phyloP scores from a whole-genome alignment of 92 coral and sea anemone genomes.

The Zoanthus sansibaricus region DNA sequence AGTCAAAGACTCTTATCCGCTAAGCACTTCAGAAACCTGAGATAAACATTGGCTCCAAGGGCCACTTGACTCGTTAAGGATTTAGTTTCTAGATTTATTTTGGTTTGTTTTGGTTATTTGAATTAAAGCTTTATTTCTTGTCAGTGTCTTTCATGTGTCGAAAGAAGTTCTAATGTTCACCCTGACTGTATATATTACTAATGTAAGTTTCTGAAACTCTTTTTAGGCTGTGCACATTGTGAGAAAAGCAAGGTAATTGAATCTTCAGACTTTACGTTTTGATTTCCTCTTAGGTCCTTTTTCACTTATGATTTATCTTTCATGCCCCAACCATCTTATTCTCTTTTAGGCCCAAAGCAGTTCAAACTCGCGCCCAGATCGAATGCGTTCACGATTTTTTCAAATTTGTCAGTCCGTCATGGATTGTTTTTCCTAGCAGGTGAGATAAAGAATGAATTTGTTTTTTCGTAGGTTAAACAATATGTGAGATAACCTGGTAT shows the following conservation, averaged over 20 bases:
- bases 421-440: conserved; percentile 81
- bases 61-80: too few relatives aligned
- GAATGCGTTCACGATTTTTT: conserved; percentile 92
- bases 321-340: neutral
- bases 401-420: conserved; percentile 79
- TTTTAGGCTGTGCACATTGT: conserved; percentile 37
- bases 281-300: neutral
- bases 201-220: neutral
- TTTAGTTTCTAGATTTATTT: too few relatives aligned
- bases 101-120: too few relatives aligned
- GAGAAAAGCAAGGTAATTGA: conserved; percentile 23
- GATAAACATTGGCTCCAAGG: too few relatives aligned
- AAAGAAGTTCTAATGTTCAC: neutral
- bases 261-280: neutral
- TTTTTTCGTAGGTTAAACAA: neutral
- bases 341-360: conserved; percentile 86
- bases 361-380: conserved; percentile 96
- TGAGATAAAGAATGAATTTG: neutral
- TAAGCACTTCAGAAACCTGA: too few relatives aligned
- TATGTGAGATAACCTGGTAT: too few relatives aligned
- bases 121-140: neutral
- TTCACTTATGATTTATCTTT: neutral
- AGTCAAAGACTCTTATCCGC: too few relatives aligned
- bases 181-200: neutral
- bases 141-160: neutral